Evolutionary conservation across 2,797 vertebrate genomes (phyloP), one percentile per base, ranked within the genome.

Genomic region (Urophycis tenuis): DNA sequence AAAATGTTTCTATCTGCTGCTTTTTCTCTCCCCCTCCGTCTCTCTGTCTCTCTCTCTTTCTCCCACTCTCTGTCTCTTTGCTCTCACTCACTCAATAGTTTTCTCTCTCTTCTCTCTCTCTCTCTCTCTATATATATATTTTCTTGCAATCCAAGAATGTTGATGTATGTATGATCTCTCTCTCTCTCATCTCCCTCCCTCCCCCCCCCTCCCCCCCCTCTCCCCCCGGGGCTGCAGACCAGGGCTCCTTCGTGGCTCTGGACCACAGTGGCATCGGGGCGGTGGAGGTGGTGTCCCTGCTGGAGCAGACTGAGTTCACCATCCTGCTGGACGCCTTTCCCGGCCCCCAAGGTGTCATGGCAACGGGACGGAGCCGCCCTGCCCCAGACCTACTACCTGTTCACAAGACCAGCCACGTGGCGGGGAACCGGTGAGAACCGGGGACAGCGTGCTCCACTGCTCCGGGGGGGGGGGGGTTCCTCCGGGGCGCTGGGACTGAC

Each of bases 281-380:
- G 0, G 77, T 88, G 76, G 96, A 97, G 91, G 89, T 91, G 71
- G 93, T 96, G 74, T 92, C 93, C 77, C 89, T 96, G 25, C 92
- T 97, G 1, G 94, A 96, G 89, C 95, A 96, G 74, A 95, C 94
- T 7, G 93, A 95, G 87, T 97, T 96, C 69, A 94, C 94, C 0
- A 94, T 98, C 67, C 91, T 95, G 29, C 94, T 99, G 29, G 79
- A 93, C 29, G 96, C 96, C 30, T 94, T 96, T 96, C 80, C 95
- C 95, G 0, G 76, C 90, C 15, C 97, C 97, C 78, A 95, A 91
- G 88, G 92, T 98, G 80, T 88, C 81, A 17, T 99, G 98, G 98
- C 84, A 94, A 78, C 97, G 96, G 85, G 94, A 99, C 70, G 94
- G 92, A 0, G 83, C 90, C 80, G 88, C 88, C 1, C 9, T 94